Percentiles rank a stretch among this genome's conserved stretches.
phyloP scores from a whole-genome alignment of 2,888 invertebrate genomes.

The Sepioteuthis lessoniana region DNA sequence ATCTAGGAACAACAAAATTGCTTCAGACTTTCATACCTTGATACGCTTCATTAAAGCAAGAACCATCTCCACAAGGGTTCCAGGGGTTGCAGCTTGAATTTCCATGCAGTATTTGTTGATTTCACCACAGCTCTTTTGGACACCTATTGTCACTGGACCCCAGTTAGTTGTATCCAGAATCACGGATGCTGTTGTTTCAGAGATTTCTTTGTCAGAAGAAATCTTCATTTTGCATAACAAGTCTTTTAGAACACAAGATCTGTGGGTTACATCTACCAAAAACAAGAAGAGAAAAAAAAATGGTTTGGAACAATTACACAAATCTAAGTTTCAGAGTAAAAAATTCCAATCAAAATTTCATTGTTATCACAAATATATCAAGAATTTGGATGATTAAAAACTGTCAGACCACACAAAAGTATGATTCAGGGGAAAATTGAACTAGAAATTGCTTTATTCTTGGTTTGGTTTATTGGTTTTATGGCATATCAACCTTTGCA shows the following conservation, averaged over 20 bases:
- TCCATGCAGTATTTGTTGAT: neutral
- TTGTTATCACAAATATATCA: too few relatives aligned
- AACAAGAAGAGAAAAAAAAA: neutral
- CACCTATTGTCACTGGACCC: neutral
- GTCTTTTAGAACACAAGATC: neutral
- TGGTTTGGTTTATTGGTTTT: too few relatives aligned
- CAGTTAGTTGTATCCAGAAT: neutral
- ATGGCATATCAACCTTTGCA: too few relatives aligned
- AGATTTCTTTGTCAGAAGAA: neutral
- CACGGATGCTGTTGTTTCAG: neutral
- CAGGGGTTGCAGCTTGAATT: neutral
- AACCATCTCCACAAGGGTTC: neutral
- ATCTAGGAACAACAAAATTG: neutral
- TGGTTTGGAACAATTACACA: too few relatives aligned
- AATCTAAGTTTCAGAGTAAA: too few relatives aligned
- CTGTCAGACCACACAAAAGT: too few relatives aligned
- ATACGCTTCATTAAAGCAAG: neutral
- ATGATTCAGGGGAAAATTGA: too few relatives aligned
- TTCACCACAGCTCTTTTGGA: neutral
- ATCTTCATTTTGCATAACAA: neutral
- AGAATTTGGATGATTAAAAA: too few relatives aligned
- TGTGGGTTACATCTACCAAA: neutral
- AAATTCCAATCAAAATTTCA: too few relatives aligned
- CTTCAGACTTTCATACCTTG: neutral
- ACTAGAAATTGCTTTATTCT: too few relatives aligned